These are phyloP conservation scores for Chloebia gouldiae DNA, from an alignment of 2,113 vertebrate genomes.

Conservation along the genomic window DNA sequence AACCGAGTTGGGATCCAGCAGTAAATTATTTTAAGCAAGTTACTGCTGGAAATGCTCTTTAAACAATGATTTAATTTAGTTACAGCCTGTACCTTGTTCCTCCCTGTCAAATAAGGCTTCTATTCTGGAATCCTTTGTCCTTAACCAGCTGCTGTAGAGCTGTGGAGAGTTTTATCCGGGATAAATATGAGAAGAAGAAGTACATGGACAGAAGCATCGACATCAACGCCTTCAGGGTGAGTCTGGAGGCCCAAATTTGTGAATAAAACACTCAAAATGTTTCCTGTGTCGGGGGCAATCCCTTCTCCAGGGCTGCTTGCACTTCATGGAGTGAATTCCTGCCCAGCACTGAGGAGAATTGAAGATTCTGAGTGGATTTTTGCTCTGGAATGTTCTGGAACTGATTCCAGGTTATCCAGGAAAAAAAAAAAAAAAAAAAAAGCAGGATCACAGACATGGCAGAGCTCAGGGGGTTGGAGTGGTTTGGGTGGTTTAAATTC, in stretches of 20 bases:
- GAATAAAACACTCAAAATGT: neutral
- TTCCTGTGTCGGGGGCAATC: neutral
- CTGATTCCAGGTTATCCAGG: neutral
- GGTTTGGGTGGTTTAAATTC: neutral
- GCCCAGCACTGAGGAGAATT: neutral
- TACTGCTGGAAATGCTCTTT: neutral
- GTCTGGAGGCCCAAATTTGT: accelerated
- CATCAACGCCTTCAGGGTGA: slow-evolving; percentile 81
- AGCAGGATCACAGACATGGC: neutral
- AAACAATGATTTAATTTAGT: neutral
- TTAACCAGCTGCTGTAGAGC: slow-evolving; percentile 80
- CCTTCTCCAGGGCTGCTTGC: neutral
- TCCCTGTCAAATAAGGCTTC: neutral
- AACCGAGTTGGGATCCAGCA: neutral
- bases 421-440: neutral
- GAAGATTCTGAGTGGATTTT: neutral
- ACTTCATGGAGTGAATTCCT: neutral
- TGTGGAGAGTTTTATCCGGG: slow-evolving; percentile 92
- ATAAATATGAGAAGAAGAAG: slow-evolving; percentile 98
- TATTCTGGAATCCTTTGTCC: slow-evolving; percentile 43
- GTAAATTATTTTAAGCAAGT: slow-evolving; percentile 27
- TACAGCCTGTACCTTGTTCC: neutral
- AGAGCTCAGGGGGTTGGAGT: neutral
- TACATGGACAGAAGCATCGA: slow-evolving; percentile 95
- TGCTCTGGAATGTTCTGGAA: neutral